A percentile compares a stretch with the other conserved stretches of the same genome.
These are phyloP conservation scores for Agelastica alni DNA, from an alignment of 2,888 invertebrate genomes.

Conservation along the genomic window DNA sequence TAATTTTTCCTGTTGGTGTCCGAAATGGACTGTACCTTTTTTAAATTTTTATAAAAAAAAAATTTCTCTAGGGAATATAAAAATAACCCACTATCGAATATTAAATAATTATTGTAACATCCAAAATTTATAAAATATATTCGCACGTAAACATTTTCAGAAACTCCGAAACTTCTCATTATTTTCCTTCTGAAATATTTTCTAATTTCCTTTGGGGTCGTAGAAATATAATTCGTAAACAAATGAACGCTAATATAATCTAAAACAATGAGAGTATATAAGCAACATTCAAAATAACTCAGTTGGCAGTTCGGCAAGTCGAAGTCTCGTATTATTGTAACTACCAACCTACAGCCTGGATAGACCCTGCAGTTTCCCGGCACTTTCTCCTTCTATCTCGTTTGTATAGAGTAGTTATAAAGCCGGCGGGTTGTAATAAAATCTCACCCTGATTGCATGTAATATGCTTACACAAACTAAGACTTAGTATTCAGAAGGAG, in stretches of 20 bases:
- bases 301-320: constrained; percentile 10
- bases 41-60: too few species aligned
- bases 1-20: too few species aligned
- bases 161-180: too few species aligned
- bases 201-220: background rate
- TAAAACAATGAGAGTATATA: constrained; percentile 3
- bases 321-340: constrained; percentile 4
- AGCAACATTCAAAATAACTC: constrained; percentile 11
- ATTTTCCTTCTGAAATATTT: constrained; percentile 1
- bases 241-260: constrained; percentile 11
- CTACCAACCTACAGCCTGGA: background rate
- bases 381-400: constrained; percentile 17
- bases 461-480: constrained; percentile 55
- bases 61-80: too few species aligned
- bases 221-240: constrained; percentile 10
- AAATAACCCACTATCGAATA: too few species aligned
- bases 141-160: too few species aligned
- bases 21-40: too few species aligned
- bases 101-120: too few species aligned
- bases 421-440: constrained; percentile 45
- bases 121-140: too few species aligned
- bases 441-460: constrained; percentile 50
- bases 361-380: constrained; percentile 8
- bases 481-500: constrained; percentile 51
- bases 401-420: constrained; percentile 25